Conservation (phyloP, 2,113 vertebrate genomes). For the Macquaria ambigua region DNA sequence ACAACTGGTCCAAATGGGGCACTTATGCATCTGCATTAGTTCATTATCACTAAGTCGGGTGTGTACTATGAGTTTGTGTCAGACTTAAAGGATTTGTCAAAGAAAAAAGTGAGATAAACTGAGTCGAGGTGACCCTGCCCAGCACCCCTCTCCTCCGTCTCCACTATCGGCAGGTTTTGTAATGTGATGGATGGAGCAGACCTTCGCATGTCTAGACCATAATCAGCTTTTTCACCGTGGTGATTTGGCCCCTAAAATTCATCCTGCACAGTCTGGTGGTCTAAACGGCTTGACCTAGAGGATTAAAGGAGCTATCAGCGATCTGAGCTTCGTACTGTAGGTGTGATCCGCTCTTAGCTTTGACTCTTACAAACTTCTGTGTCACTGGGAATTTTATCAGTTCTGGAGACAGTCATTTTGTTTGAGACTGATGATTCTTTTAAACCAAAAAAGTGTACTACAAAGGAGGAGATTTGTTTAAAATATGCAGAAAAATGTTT, state of each 20-base stretch:
- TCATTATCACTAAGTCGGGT: neutral
- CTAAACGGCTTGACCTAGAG: constrained; percentile 42
- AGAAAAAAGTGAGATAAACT: constrained; percentile 16
- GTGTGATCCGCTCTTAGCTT: neutral
- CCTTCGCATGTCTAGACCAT: constrained; percentile 54
- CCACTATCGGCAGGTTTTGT: constrained; percentile 34
- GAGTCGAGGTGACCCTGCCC: constrained; percentile 25
- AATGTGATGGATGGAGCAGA: constrained; percentile 65
- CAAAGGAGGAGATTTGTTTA: too few species aligned
- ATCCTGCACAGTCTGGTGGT: constrained; percentile 48
- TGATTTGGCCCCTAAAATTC: constrained; percentile 30
- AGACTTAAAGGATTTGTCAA: constrained; percentile 18
- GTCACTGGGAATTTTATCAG: neutral
- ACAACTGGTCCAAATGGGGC: neutral
- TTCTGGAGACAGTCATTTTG: neutral
- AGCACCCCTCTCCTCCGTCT: constrained; percentile 1
- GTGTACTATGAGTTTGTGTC: neutral
- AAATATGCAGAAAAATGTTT: too few species aligned
- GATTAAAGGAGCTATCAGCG: constrained; percentile 11
- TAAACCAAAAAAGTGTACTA: too few species aligned
- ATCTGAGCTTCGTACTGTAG: neutral
- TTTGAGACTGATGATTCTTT: neutral
- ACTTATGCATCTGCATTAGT: constrained; percentile 24
- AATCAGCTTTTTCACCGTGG: constrained; percentile 44
- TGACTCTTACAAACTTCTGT: neutral